Conservation (phyloP, 1,140 invertebrate species). For the Lordiphosa stackelbergi region DNA sequence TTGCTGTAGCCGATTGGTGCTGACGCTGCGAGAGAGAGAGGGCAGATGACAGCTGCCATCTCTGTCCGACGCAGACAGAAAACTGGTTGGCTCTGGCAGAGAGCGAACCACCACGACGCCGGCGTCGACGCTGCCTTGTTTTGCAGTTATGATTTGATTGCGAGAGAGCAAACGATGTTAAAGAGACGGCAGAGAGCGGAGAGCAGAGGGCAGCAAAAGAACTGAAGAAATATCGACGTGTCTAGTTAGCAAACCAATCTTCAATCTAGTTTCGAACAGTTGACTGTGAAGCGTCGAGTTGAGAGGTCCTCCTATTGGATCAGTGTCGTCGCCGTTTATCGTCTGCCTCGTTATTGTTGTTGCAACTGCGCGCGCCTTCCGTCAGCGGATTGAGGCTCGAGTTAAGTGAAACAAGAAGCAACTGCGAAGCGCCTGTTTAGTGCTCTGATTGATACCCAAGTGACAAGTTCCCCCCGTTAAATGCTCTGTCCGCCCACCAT, state of each 20-base stretch:
- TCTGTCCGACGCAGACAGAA: constrained; percentile 13
- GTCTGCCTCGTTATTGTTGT: constrained; percentile 23
- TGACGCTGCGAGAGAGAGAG: constrained; percentile 30
- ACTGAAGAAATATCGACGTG: constrained; percentile 77
- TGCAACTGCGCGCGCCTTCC: background rate
- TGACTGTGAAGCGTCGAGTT: constrained; percentile 76
- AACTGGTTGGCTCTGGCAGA: constrained; percentile 49
- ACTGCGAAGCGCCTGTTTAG: constrained; percentile 28
- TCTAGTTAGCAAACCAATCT: constrained; percentile 77
- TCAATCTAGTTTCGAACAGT: constrained; percentile 77
- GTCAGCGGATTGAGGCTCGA: constrained; percentile 1
- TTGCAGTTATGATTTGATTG: constrained; percentile 74
- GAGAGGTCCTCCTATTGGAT: constrained; percentile 72
- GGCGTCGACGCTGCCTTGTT: constrained; percentile 35
- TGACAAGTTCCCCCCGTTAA: constrained; percentile 31
- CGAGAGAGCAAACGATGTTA: constrained; percentile 49
- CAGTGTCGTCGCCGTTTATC: constrained; percentile 48
- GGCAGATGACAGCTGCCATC: constrained; percentile 2
- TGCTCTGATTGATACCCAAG: constrained; percentile 26
- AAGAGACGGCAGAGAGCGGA: constrained; percentile 40
- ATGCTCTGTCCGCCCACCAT: constrained; percentile 77
- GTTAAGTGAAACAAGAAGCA: constrained; percentile 17
- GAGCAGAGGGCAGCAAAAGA: constrained; percentile 59
- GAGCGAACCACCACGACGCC: constrained; percentile 21
- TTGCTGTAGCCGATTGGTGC: constrained; percentile 58